These are phyloP conservation scores for Drosophila formosana DNA, from an alignment of 2,888 invertebrate species.

Conservation along the genomic window DNA sequence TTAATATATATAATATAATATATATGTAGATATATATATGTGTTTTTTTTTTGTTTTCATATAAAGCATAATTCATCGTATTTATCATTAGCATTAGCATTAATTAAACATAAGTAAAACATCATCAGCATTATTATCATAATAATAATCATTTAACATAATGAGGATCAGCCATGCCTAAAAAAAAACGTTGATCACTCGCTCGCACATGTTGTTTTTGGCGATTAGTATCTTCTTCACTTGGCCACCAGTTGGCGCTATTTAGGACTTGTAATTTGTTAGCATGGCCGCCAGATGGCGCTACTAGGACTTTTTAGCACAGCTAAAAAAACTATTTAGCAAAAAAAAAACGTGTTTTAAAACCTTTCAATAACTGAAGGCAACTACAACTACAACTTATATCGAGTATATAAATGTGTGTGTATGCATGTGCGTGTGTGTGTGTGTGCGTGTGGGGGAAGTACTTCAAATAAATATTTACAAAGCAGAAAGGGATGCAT, in stretches of 20 bases:
- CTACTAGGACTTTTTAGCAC: constrained; percentile 51
- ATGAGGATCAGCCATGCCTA: constrained; percentile 26
- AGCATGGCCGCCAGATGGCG: constrained; percentile 55
- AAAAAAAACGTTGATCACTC: constrained; percentile 13
- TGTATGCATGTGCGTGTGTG: constrained; percentile 31
- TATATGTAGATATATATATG: constrained; percentile 19
- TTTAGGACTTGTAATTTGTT: constrained; percentile 5
- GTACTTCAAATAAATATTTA: constrained; percentile 76
- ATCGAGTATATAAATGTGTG: constrained; percentile 44
- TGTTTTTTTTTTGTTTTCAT: constrained; percentile 33
- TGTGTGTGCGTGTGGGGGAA: constrained; percentile 31
- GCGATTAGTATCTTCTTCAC: constrained; percentile 14
- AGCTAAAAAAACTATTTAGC: constrained; percentile 47
- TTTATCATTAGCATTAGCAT: constrained; percentile 38
- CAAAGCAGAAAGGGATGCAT: constrained; percentile 57
- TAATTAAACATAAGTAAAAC: constrained; percentile 52
- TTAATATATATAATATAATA: constrained; percentile 33
- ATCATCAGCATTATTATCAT: constrained; percentile 40
- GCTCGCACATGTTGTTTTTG: not conserved
- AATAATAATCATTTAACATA: constrained; percentile 32
- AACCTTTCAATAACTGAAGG: constrained; percentile 32
- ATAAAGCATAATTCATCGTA: constrained; percentile 57
- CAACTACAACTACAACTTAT: constrained; percentile 57
- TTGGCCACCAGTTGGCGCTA: constrained; percentile 50
- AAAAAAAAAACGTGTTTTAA: constrained; percentile 41